These are phyloP conservation scores for Ceriagrion tenellum DNA, from an alignment of 2,888 invertebrate genomes.

Conservation along the genomic window DNA sequence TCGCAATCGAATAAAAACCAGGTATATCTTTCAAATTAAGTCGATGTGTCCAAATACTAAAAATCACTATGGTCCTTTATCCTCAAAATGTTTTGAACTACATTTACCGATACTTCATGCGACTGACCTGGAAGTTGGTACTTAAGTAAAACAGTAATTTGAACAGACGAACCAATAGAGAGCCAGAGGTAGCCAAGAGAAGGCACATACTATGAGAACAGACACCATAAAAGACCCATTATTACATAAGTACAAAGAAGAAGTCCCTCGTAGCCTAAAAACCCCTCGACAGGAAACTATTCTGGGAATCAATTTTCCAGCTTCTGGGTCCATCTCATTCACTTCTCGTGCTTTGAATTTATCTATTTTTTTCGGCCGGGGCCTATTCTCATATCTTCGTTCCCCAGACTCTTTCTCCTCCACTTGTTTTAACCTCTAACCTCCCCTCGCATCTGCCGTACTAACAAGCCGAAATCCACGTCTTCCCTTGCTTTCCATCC, in stretches of 20 bases:
- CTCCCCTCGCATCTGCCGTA: background rate
- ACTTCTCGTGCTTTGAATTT: background rate
- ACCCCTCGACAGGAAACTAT: background rate
- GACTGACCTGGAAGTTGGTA: too few species aligned
- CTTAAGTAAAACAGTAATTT: too few species aligned
- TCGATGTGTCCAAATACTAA: too few species aligned
- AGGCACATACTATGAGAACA: too few species aligned
- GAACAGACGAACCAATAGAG: too few species aligned
- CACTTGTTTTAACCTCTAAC: background rate
- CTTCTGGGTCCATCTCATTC: background rate
- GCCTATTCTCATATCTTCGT: background rate
- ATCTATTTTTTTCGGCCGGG: background rate
- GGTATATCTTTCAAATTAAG: too few species aligned
- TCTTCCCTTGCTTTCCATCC: background rate
- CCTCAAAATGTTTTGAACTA: too few species aligned
- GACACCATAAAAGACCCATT: too few species aligned
- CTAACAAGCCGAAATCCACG: background rate
- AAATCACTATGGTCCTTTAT: too few species aligned
- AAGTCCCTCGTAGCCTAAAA: background rate
- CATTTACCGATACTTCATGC: too few species aligned
- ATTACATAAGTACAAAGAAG: background rate
- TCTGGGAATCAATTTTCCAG: background rate
- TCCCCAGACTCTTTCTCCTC: background rate
- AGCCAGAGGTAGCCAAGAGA: too few species aligned
- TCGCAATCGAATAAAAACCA: too few species aligned